Base-by-base conservation (phyloP, 2,113 vertebrate species). In the Rhinoderma darwinii region DNA sequence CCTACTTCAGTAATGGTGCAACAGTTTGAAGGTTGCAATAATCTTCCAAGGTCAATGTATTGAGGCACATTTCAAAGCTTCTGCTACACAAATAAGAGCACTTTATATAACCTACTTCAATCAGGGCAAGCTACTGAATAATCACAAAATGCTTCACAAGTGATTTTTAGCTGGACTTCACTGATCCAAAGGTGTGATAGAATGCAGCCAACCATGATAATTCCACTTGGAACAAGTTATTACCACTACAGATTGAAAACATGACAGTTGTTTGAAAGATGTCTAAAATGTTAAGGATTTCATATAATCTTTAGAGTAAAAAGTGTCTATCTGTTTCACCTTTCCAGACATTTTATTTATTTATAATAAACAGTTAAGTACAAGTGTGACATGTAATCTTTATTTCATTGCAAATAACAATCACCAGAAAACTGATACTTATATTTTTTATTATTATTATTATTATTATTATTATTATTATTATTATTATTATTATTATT, bases 1-100 rank as follows among this genome's bases (percentile, higher is more conserved):
- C 70, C 89, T 85, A 88, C 88, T 89, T 91, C 54, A 77, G 35
- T 89, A 51, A 87, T 88, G 30, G 75, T 90, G 86, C 84, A 89
- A 89, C 91, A 92, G 88, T 90, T 91, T 95, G 92, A 97, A 97
- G 94, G 94, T 96, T 91, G 88, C 91, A 92, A 95, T 93, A 94
- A 95, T 95, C 89, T 95, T 89, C 91, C 88, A 95, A 91, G 94
- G 95, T 96, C 94, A 94, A 90, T 93, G 93, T 90, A 82, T 89
- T 91, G 90, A 92, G 90, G 68, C 89, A 91, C 84, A 89, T 92
- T 92, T 93, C 87, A 90, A 88, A 96, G 92, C 84, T 91, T 93
- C 92, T 91, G 82, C 89, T 92, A 61, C 82, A 81, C 22, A 25
- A 82, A 75, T 84, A 37, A 72, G 32, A 91, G 88, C 93, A 88